Evolutionary conservation across 2,888 invertebrate species (phyloP), one percentile per base, ranked within the genome.

Genomic region (Platycnemis pennipes): DNA sequence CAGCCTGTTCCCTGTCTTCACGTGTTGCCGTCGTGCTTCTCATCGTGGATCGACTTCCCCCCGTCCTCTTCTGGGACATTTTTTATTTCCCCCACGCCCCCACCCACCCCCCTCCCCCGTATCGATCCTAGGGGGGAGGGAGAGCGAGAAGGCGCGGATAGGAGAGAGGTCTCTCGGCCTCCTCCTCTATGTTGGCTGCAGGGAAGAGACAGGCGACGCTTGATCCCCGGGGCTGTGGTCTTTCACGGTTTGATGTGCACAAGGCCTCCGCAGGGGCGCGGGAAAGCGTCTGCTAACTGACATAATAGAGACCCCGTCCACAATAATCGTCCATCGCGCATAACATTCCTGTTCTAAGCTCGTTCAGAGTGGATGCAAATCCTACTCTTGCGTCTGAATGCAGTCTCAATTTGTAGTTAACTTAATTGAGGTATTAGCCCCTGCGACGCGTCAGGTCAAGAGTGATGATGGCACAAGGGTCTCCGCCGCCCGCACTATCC

Each of bases 351-450:
- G 56, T 91, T 56, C 91, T 91, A 69, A 91, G 42, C 69, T 69
- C n/a, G 91, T 69, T 91, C 44, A 45, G 37, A 91, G 91, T 53
- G 91, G 91, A 91, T 91, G 91, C 44, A 91, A 91, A 77, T 77
- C 77, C 77, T 77, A 77, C 77, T 77, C 77, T 37, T 77, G 31
- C 37, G 11, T 77, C 77, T 77, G 31, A 37, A 31, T 77, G 8
- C 31, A 31, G 77, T 77, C 77, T 77, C 31, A 77, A 77, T 77
- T 77, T 77, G 77, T 69, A n/a, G 91, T 63, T 69, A 44, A 91
- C 69, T 63, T 91, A 91, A 91, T 91, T 91, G 91, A 91, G 91
- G 91, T 44, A 91, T 91, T 91, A 91, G 11, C 63, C 44, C 37
- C 69, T 13, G 77, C 77, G 77, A 77, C 77, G 37, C 77, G 77